These are phyloP conservation scores for Babylonia areolata DNA, from an alignment of 1,140 invertebrate species.

Conservation along the genomic window DNA sequence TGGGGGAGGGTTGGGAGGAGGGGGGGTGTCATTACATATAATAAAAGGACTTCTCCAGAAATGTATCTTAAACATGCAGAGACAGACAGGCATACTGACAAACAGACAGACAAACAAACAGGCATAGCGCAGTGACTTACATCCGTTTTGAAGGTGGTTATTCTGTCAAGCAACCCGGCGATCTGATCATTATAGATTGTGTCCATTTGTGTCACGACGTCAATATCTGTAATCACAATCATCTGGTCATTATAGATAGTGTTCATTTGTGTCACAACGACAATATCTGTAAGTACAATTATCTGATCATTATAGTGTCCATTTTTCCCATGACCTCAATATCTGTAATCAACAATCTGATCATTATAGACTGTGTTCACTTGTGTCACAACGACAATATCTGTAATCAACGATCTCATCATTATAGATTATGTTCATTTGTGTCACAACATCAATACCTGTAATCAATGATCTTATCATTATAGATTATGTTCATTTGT, in stretches of 20 bases:
- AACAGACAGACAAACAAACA: too few relatives aligned
- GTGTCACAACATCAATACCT: neutral
- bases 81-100: too few relatives aligned
- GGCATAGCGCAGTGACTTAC: too few relatives aligned
- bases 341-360: neutral
- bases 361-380: neutral
- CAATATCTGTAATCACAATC: neutral
- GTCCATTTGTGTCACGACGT: neutral
- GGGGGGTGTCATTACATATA: too few relatives aligned
- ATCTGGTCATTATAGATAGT: neutral
- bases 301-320: neutral
- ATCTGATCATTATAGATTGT: neutral
- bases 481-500: neutral
- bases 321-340: neutral
- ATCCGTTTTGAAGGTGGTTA: neutral
- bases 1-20: too few relatives aligned
- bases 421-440: neutral
- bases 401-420: neutral
- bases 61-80: too few relatives aligned
- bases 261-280: neutral
- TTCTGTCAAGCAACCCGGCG: neutral
- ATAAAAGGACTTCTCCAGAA: too few relatives aligned
- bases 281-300: neutral
- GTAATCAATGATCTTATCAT: neutral
- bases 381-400: neutral